Percentiles rank a stretch among this genome's conserved stretches.
Evolutionary conservation across 2,888 invertebrate species (phyloP).

Genomic region (Pseudeuparius sepicola): DNA sequence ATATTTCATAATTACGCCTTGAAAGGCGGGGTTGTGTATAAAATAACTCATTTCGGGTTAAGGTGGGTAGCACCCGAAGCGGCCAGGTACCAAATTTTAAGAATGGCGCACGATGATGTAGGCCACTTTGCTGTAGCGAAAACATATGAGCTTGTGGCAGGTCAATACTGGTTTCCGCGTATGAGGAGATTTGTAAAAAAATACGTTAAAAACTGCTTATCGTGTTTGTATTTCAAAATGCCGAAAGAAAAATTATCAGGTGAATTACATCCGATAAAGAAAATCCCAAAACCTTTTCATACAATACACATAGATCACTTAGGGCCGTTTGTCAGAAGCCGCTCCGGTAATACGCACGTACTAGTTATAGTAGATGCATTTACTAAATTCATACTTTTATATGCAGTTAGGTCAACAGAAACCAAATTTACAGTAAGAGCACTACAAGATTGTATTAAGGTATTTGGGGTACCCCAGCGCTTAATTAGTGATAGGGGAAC

Average conservation of each 20-base stretch:
- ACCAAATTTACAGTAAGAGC: slow-evolving; percentile 10
- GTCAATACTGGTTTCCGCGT: slow-evolving; percentile 14
- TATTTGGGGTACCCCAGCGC: slow-evolving; percentile 15
- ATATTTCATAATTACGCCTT: no score
- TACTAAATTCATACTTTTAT: slow-evolving; percentile 11
- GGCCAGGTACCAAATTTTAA: slow-evolving; percentile 6
- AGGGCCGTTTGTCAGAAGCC: no score
- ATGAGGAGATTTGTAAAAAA: slow-evolving; percentile 16
- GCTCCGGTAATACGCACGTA: slow-evolving; percentile 11
- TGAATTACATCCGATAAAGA: slow-evolving; percentile 11
- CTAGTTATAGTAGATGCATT: slow-evolving; percentile 13
- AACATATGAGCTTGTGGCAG: slow-evolving; percentile 10
- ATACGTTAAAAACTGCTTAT: slow-evolving; percentile 12
- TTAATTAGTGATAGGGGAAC: slow-evolving; percentile 15
- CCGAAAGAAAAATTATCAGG: slow-evolving; percentile 13
- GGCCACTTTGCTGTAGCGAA: slow-evolving; percentile 15
- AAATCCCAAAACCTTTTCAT: slow-evolving; percentile 9
- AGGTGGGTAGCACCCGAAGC: no score
- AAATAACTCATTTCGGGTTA: no score
- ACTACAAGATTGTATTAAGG: slow-evolving; percentile 9
- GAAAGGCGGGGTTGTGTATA: no score
- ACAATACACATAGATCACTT: no score
- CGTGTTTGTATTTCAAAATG: slow-evolving; percentile 15
- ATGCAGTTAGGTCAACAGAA: slow-evolving; percentile 12
- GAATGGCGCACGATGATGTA: slow-evolving; percentile 7